Evolutionary conservation across 2,888 invertebrate species (phyloP).

Genomic region (Torymus auratus): DNA sequence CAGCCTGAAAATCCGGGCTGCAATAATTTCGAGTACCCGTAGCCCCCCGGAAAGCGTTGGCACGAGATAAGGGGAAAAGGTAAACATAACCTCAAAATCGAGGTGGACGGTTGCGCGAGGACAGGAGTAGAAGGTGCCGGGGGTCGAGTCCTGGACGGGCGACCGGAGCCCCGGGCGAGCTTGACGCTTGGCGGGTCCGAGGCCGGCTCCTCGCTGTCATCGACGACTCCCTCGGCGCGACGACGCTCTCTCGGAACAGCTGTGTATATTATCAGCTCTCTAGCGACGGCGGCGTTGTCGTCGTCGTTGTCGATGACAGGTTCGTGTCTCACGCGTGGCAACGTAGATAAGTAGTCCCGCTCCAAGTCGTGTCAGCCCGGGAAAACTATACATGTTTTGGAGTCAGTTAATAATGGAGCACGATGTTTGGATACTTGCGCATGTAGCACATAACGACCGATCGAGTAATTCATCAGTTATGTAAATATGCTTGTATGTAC

Average conservation of each 20-base stretch:
- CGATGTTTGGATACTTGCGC: too few species aligned
- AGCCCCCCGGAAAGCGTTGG: neutral
- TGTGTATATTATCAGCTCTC: neutral
- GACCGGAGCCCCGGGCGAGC: neutral
- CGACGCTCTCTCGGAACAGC: slow-evolving; percentile 6
- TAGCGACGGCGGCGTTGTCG: neutral
- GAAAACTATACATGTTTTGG: too few species aligned
- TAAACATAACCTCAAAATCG: slow-evolving; percentile 49
- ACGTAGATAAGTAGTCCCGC: too few species aligned
- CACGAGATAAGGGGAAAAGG: neutral
- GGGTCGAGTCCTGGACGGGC: too few species aligned
- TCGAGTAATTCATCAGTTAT: too few species aligned
- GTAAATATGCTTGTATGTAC: too few species aligned
- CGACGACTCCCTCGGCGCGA: slow-evolving; percentile 15
- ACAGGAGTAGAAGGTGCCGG: too few species aligned
- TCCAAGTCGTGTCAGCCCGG: too few species aligned
- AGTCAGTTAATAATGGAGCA: too few species aligned
- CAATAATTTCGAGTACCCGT: neutral
- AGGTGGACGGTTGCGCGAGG: neutral
- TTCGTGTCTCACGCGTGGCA: too few species aligned
- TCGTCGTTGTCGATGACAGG: slow-evolving; percentile 3
- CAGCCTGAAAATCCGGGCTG: too few species aligned
- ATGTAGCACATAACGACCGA: too few species aligned
- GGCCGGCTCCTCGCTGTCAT: slow-evolving; percentile 21
- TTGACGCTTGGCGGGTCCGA: slow-evolving; percentile 1